phyloP scores from a whole-genome alignment of 2,113 vertebrate species.

The Eulemur rufifrons region DNA sequence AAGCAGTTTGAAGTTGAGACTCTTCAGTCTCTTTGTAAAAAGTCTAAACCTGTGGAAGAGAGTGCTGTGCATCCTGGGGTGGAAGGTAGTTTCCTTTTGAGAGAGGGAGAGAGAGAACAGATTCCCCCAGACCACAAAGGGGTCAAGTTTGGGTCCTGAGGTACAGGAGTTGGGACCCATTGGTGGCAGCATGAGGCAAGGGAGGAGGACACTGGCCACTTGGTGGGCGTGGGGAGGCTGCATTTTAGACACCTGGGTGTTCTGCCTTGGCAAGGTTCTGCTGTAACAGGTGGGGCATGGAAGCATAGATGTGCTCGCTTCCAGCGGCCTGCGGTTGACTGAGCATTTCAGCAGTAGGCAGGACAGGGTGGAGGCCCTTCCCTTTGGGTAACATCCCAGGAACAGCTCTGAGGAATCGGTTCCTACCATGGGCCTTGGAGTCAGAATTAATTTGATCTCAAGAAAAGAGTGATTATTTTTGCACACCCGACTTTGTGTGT shows the following conservation, averaged over 20 bases:
- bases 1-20: constrained; percentile 13
- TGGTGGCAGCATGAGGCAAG: neutral
- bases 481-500: neutral
- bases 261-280: neutral
- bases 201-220: neutral
- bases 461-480: neutral
- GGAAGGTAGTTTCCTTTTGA: neutral
- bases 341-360: neutral
- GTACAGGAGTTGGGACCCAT: neutral
- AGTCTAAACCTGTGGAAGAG: neutral
- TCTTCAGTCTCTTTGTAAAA: neutral
- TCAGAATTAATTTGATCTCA: neutral
- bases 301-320: neutral
- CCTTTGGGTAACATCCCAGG: neutral
- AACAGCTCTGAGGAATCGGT: neutral
- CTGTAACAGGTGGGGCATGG: neutral
- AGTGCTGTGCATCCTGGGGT: neutral
- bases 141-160: neutral
- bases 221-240: neutral
- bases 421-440: neutral
- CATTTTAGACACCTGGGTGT: neutral
- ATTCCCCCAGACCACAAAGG: neutral
- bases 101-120: neutral
- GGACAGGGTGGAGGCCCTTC: neutral
- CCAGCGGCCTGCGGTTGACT: neutral